phyloP scores from a whole-genome alignment of 1,140 invertebrate genomes.

The Drosophila kurseongensis region DNA sequence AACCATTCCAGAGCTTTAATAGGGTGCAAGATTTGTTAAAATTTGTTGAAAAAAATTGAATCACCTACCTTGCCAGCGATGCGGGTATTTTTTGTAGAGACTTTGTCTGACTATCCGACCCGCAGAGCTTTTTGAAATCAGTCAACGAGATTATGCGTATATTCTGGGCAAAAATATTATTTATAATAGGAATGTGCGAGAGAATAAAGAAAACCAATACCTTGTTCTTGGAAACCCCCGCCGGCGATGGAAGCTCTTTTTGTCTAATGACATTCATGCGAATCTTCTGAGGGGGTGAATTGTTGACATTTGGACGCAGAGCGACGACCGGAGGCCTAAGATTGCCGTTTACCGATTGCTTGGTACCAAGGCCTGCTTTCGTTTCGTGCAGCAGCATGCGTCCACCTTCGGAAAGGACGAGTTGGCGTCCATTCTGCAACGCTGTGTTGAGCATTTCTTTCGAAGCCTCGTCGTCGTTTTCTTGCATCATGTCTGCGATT shows the following conservation, averaged over 20 bases:
- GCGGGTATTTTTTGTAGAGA: constrained; percentile 73
- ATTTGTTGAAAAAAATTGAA: not conserved
- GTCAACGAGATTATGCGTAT: constrained; percentile 81
- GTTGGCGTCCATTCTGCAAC: constrained; percentile 91
- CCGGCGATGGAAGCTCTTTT: constrained; percentile 39
- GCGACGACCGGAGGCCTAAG: constrained; percentile 14
- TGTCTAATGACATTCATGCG: constrained; percentile 73
- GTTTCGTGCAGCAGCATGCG: constrained; percentile 89
- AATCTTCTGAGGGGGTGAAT: constrained; percentile 61
- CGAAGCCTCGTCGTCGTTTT: constrained; percentile 87
- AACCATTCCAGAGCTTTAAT: constrained; percentile 62
- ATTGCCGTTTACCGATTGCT: constrained; percentile 56
- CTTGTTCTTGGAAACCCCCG: constrained; percentile 70
- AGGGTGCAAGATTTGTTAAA: not conserved
- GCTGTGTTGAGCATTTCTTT: constrained; percentile 88
- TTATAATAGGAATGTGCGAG: not conserved
- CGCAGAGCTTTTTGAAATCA: constrained; percentile 79
- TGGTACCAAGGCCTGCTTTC: constrained; percentile 54
- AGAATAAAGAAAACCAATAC: constrained; percentile 3
- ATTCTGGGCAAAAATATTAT: constrained; percentile 47
- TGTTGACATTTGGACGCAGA: constrained; percentile 33
- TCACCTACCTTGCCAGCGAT: constrained; percentile 61
- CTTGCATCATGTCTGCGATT: constrained; percentile 90
- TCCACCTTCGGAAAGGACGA: constrained; percentile 92
- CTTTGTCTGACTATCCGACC: constrained; percentile 64